phyloP scores from a whole-genome alignment of 1,140 invertebrate species.

The Drosophila micromelanica region DNA sequence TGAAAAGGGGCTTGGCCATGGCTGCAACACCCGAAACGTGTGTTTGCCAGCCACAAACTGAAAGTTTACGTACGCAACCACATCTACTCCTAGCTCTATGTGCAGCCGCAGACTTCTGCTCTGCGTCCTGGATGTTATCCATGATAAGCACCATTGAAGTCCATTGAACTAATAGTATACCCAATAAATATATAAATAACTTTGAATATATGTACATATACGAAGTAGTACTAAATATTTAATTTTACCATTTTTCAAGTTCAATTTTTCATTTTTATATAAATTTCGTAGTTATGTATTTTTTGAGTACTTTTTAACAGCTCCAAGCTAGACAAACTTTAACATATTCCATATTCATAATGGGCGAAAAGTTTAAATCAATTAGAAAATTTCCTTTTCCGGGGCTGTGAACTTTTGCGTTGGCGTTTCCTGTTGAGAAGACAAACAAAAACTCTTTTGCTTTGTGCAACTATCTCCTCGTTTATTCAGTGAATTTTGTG shows the following conservation, averaged over 20 bases:
- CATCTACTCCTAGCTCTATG: constrained; percentile 3
- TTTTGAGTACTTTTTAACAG: not conserved
- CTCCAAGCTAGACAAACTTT: constrained; percentile 41
- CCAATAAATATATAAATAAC: not conserved
- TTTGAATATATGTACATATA: too few relatives aligned
- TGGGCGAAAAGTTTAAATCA: constrained; percentile 51
- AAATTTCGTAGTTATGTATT: not conserved
- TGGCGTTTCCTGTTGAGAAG: constrained; percentile 22
- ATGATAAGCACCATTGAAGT: not conserved
- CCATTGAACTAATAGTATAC: not conserved
- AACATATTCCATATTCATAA: constrained; percentile 50
- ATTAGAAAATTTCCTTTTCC: constrained; percentile 64
- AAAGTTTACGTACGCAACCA: constrained; percentile 25
- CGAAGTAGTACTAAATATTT: too few relatives aligned
- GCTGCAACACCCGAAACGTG: not conserved
- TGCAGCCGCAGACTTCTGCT: constrained; percentile 4
- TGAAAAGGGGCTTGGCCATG: constrained; percentile 1
- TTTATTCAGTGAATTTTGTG: constrained; percentile 76
- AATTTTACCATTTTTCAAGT: too few relatives aligned
- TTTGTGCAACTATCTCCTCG: constrained; percentile 60
- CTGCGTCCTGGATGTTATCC: constrained; percentile 1
- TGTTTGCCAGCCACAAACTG: constrained; percentile 28
- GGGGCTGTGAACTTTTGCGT: constrained; percentile 46
- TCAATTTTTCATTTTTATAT: not conserved
- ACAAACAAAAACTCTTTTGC: constrained; percentile 32